Evolutionary conservation across 1,140 invertebrate genomes (phyloP).

Genomic region (Drosophila parabipectinata): DNA sequence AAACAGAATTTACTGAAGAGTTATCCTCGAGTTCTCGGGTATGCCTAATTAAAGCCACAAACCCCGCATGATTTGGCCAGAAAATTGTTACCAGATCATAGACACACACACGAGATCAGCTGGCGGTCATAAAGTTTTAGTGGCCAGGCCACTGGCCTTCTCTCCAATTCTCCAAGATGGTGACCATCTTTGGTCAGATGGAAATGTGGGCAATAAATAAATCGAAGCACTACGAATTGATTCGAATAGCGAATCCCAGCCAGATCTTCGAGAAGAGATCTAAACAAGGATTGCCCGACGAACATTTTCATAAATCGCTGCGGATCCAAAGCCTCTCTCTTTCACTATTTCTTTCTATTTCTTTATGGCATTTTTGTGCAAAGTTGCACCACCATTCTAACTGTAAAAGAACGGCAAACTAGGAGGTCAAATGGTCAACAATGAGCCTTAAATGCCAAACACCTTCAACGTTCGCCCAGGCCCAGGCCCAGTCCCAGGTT

Average conservation of each 20-base stretch:
- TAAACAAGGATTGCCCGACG: slow-evolving; percentile 41
- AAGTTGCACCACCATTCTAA: slow-evolving; percentile 62
- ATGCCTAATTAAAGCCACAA: slow-evolving; percentile 40
- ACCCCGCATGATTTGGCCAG: slow-evolving; percentile 49
- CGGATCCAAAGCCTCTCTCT: slow-evolving; percentile 29
- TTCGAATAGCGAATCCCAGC: slow-evolving; percentile 42
- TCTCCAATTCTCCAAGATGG: neutral
- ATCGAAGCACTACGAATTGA: slow-evolving; percentile 55
- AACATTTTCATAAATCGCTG: slow-evolving; percentile 75
- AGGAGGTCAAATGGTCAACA: slow-evolving; percentile 67
- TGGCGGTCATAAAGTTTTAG: slow-evolving; percentile 70
- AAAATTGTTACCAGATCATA: slow-evolving; percentile 22
- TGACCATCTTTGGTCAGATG: slow-evolving; percentile 67
- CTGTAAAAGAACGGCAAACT: slow-evolving; percentile 36
- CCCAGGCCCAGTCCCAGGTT: neutral
- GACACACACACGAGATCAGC: slow-evolving; percentile 41
- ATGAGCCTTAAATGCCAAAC: slow-evolving; percentile 70
- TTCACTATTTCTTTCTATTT: slow-evolving; percentile 16
- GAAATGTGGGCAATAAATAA: slow-evolving; percentile 69
- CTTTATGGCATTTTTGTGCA: slow-evolving; percentile 78
- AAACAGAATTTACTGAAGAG: slow-evolving; percentile 16
- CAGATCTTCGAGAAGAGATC: slow-evolving; percentile 25
- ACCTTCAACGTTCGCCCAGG: slow-evolving; percentile 43
- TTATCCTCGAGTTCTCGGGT: slow-evolving; percentile 12
- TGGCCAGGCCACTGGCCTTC: slow-evolving; percentile 16